Evolutionary conservation across 2,888 invertebrate genomes (phyloP).

Genomic region (Teleogryllus oceanicus): DNA sequence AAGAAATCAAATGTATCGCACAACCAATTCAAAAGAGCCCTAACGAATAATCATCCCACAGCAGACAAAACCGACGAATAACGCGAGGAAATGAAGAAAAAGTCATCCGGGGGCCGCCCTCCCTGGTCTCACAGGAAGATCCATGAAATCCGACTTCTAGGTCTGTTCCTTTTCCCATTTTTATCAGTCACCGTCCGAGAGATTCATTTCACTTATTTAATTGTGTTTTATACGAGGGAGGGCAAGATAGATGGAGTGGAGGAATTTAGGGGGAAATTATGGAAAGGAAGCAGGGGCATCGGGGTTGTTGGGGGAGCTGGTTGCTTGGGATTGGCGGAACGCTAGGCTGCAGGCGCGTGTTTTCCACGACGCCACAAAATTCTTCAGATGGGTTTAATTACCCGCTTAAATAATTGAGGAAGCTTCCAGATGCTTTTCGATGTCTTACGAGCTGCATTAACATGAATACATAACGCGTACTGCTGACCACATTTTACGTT

Average conservation of each 20-base stretch:
- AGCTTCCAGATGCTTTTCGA: not conserved
- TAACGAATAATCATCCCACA: no score
- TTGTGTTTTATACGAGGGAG: conserved; percentile 9
- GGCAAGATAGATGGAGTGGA: not conserved
- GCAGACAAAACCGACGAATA: no score
- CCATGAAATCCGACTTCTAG: not conserved
- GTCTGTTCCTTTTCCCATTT: not conserved
- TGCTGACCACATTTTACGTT: no score
- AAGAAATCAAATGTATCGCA: no score
- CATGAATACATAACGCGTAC: no score
- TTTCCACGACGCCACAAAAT: not conserved
- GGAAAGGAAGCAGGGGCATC: not conserved
- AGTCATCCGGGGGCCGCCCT: no score
- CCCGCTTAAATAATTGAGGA: not conserved
- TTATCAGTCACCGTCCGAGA: not conserved
- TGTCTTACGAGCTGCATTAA: no score
- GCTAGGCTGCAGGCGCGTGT: not conserved
- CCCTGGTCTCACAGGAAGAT: no score
- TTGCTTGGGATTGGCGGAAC: not conserved
- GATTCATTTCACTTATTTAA: conserved; percentile 18
- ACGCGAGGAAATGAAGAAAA: no score
- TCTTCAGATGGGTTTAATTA: not conserved
- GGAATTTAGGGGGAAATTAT: conserved; percentile 18
- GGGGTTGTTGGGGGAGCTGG: not conserved
- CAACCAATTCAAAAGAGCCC: no score